Conservation (phyloP, 2,797 vertebrate genomes). For the Onychomys torridus region DNA sequence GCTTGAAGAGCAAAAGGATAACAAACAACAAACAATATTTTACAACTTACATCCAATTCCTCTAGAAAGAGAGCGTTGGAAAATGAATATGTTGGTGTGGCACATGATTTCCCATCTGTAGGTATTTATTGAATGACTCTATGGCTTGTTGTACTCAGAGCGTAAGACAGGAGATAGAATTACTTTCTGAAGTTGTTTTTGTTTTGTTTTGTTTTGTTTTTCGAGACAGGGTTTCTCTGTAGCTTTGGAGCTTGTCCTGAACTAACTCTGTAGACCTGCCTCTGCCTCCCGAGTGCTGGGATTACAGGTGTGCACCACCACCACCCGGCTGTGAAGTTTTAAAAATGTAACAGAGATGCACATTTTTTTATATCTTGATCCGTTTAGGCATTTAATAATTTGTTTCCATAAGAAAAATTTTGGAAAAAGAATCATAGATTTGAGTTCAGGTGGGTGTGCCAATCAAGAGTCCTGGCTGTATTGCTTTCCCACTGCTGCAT, state of each 20-base stretch:
- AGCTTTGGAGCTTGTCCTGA: no score
- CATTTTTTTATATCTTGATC: neutral
- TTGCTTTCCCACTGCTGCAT: neutral
- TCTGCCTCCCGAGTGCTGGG: no score
- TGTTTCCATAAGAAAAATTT: conserved; percentile 16
- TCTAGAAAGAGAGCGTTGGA: neutral
- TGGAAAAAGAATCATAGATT: neutral
- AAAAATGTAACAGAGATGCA: conserved; percentile 6
- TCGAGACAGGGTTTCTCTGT: no score
- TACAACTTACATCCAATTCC: neutral
- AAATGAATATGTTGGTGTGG: neutral
- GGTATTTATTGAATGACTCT: neutral
- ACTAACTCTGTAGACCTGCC: no score
- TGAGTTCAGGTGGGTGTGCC: neutral
- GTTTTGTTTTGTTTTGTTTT: no score
- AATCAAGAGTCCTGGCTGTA: neutral
- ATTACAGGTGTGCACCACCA: no score
- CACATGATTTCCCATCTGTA: neutral
- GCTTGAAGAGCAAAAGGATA: neutral
- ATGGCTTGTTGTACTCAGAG: neutral
- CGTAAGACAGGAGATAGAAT: neutral
- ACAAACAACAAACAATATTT: neutral
- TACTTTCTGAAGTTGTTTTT: neutral
- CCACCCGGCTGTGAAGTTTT: no score
- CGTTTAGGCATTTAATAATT: conserved; percentile 9